Evolutionary conservation across 2,797 vertebrate species (phyloP), one percentile per base, ranked within the genome.

Genomic region (Arctocebus calabarensis): DNA sequence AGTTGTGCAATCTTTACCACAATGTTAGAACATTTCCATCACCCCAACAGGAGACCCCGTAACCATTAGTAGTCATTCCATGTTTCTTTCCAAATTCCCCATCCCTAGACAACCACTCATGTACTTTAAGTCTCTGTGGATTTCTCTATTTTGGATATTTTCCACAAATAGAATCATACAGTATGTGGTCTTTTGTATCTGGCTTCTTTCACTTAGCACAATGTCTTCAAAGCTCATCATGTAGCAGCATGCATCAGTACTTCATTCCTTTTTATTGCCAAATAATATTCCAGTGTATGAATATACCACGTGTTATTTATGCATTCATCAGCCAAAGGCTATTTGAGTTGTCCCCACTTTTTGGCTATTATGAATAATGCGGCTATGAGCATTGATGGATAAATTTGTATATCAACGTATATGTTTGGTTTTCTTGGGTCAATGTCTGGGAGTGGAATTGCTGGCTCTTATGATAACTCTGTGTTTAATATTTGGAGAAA

Each of bases 231-330:
- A 40, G 19, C 20, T 57, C 40, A 16, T 70, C 34, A 17, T 32
- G 4, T 34, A 29, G 2, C 25, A 10, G 23, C 43, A 13, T 7
- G 16, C 27, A 62, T 74, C 13, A n/a, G 43, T 10, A n/a, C 59
- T 90, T 84, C 57, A n/a, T 48, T 85, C 17, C 12, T 93, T 88
- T 68, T 82, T 66, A 61, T 83, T 78, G 32, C 45, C 45, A 88
- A 74, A 61, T 88, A 88, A 29, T 32, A n/a, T 45, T 59, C 29
- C 27, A 16, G 6, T 48, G 59, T 52, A 48, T 61, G 20, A 88
- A 73, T 66, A 70, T 16, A 22, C 20, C 32, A 73, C 17, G 9
- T n/a, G 57, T 84, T 70, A 78, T 66, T 66, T 66, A 82, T 64
- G n/a, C 17, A 8, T 17, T 94, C 57, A 20, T 73, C 78, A 66